Evolutionary conservation across 2,113 vertebrate species (phyloP).

Genomic region (Cephalopholis sonnerati): DNA sequence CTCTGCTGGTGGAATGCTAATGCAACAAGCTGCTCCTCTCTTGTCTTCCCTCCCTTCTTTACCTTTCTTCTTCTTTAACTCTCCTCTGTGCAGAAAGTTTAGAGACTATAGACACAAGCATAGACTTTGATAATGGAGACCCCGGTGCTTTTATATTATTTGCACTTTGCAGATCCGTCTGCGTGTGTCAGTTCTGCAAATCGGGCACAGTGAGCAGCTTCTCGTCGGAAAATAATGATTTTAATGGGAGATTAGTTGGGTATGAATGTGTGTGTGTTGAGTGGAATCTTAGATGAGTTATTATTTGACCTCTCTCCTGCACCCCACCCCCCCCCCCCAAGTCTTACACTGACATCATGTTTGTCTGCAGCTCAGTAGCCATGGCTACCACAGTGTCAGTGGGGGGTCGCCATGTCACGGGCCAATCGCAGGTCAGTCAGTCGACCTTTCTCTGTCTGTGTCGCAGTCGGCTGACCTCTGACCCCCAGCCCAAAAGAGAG

Average conservation of each 20-base stretch:
- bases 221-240: conserved; percentile 8
- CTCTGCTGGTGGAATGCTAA: conserved; percentile 84
- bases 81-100: conserved; percentile 78
- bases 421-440: conserved; percentile 71
- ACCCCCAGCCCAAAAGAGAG: conserved; percentile 36
- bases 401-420: conserved; percentile 60
- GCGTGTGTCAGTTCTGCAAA: conserved; percentile 5
- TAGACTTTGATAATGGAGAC: conserved; percentile 78
- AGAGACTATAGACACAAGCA: conserved; percentile 63
- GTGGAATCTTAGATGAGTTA: conserved; percentile 45
- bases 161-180: conserved; percentile 24
- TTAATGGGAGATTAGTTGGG: conserved; percentile 21
- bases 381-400: conserved; percentile 61
- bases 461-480: conserved; percentile 67
- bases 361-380: conserved; percentile 73
- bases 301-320: conserved; percentile 58
- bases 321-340: conserved; percentile 14
- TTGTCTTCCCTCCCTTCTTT: conserved; percentile 79
- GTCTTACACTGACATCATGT: conserved; percentile 67
- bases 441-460: conserved; percentile 76
- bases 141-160: conserved; percentile 51
- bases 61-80: conserved; percentile 79
- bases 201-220: background rate
- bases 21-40: conserved; percentile 82
- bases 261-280: conserved; percentile 26